Evolutionary conservation across 2,113 vertebrate genomes (phyloP).

Genomic region (Salvelinus fontinalis): DNA sequence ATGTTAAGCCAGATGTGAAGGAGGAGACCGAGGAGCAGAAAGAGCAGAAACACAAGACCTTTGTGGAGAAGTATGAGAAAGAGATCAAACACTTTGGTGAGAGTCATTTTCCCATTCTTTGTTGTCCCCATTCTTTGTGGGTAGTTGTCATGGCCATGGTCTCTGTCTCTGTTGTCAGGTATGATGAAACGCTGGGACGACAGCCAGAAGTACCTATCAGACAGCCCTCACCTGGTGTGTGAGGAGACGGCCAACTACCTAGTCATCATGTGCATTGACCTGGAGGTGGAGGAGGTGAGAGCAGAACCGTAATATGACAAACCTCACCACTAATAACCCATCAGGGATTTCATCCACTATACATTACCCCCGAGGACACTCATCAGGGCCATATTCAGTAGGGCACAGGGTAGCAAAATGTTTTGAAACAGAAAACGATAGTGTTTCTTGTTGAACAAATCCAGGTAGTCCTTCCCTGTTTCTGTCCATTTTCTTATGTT

Average conservation of each 20-base stretch:
- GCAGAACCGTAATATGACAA: no score
- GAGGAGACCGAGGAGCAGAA: slow-evolving; percentile 89
- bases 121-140: no score
- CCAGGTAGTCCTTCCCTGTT: no score
- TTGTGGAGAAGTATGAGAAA: slow-evolving; percentile 90
- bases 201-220: slow-evolving; percentile 92
- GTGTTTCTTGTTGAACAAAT: no score
- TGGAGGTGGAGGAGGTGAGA: slow-evolving; percentile 91
- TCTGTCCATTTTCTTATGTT: no score
- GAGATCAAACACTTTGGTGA: slow-evolving; percentile 93
- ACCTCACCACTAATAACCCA: no score
- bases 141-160: background rate
- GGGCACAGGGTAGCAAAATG: no score
- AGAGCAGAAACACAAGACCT: slow-evolving; percentile 91
- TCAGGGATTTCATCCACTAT: background rate
- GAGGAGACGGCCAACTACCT: slow-evolving; percentile 95
- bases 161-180: slow-evolving; percentile 66
- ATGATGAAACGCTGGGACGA: slow-evolving; percentile 95
- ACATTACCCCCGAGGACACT: background rate
- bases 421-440: no score
- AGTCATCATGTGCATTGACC: slow-evolving; percentile 96
- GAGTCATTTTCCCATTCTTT: slow-evolving; percentile 14
- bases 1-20: slow-evolving; percentile 72
- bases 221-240: slow-evolving; percentile 87
- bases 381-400: no score